Base-by-base conservation (phyloP, 2,888 invertebrate species). In the Rhabditoides inermis region DNA sequence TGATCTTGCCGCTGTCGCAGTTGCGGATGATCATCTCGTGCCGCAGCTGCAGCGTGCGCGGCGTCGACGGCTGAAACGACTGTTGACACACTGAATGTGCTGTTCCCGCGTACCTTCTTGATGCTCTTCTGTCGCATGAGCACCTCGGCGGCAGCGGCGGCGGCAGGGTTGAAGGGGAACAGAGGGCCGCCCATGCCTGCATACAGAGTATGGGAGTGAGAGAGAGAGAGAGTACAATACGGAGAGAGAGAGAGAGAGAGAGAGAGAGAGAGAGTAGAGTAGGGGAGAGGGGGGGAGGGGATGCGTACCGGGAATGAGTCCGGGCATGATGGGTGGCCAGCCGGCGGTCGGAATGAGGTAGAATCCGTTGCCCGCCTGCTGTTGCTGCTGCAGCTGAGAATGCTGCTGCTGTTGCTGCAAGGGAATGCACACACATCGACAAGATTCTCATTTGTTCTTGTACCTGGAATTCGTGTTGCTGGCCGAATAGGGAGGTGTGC, bases 1-100 rank as follows among this genome's bases (percentile, higher is more conserved):
- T 81, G 89, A 90, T 90, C 86, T 91, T 91, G 76, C 91, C 91
- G 48, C 90, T 90, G 80, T 91, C 91, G 59, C 89, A 88, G 79
- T 91, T 91, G 65, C 90, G 83, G 74, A 92, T 92, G 59, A 90
- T 87, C 61, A 90, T 88, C 80, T 92, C 91, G 77, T 91, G 90
- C 78, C 90, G 89, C 75, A 88, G 88, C 80, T 89, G 90, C 40
- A 60, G 55, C 6, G 63, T 59, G 42, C 63, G 63, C n/a, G 40
- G 23, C 15, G 49, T 30, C 27, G 56, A 50, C 25, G 46, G 40
- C 25, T 26, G 2, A 22, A 39, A 44, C 18, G 12, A 18, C 12
- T 3, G 15, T 26, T 20, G n/a, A n/a, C n/a, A n/a, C n/a, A n/a
- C n/a, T n/a, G n/a, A n/a, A n/a, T n/a, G n/a, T n/a, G n/a, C n/a